Evolutionary conservation across 2,797 vertebrate genomes (phyloP).

Genomic region (Crypturellus tataupa): DNA sequence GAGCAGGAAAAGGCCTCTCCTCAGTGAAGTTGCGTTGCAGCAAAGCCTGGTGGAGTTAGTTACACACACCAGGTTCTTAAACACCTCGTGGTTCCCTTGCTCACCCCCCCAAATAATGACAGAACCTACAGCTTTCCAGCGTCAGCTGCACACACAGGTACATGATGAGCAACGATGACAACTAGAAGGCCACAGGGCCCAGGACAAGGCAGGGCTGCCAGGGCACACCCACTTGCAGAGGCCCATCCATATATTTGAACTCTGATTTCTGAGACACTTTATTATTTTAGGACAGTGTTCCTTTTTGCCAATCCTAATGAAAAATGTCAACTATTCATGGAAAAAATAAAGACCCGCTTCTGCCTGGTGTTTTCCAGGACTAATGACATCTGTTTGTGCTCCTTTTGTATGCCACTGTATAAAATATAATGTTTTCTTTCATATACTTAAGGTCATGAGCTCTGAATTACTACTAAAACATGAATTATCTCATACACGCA

Average conservation of each 20-base stretch:
- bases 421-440: background rate
- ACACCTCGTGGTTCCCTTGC: background rate
- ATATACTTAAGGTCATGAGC: background rate
- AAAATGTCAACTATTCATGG: background rate
- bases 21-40: background rate
- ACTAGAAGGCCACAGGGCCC: accelerated
- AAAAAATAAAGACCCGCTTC: background rate
- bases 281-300: background rate
- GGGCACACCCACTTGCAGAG: accelerated
- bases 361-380: background rate
- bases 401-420: background rate
- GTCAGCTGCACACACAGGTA: background rate
- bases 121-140: background rate
- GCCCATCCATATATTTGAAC: accelerated
- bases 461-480: background rate
- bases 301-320: background rate
- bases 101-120: background rate
- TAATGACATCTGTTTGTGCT: background rate
- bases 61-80: background rate
- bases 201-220: background rate
- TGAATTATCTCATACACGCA: background rate
- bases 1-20: background rate
- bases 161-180: accelerated
- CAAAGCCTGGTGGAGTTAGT: background rate
- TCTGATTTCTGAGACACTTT: background rate